phyloP scores from a whole-genome alignment of 2,888 invertebrate species.

The Standfussiana lucernea region DNA sequence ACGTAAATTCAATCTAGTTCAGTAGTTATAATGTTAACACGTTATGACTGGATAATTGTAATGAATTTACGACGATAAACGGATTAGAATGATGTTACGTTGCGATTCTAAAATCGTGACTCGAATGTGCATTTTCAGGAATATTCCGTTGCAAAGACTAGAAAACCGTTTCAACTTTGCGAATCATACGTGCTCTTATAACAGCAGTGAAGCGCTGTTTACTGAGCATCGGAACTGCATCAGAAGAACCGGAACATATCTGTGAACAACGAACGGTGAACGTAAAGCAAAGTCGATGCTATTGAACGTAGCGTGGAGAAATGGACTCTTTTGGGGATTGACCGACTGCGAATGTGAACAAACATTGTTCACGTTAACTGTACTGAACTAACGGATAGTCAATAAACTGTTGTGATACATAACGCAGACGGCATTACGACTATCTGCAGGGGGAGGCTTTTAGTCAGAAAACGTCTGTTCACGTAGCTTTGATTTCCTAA shows the following conservation, averaged over 20 bases:
- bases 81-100: neutral
- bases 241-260: conserved; percentile 70
- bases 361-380: conserved; percentile 71
- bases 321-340: conserved; percentile 73
- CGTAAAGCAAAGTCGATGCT: conserved; percentile 60
- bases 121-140: conserved; percentile 24
- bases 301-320: conserved; percentile 70
- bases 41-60: conserved; percentile 47
- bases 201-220: conserved; percentile 24
- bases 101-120: neutral
- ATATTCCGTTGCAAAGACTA: conserved; percentile 9
- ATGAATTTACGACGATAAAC: conserved; percentile 35
- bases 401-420: conserved; percentile 66
- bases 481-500: conserved; percentile 33
- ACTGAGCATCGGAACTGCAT: conserved; percentile 68
- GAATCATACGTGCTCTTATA: conserved; percentile 24
- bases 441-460: conserved; percentile 31
- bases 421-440: conserved; percentile 38
- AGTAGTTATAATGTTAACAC: conserved; percentile 62
- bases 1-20: conserved; percentile 65
- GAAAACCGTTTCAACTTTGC: conserved; percentile 36
- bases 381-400: conserved; percentile 71
- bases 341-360: conserved; percentile 74
- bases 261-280: conserved; percentile 67
- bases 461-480: conserved; percentile 29